Percentiles rank a stretch among this genome's conserved stretches.
These are phyloP conservation scores for Zoanthus gigantus DNA, from an alignment of 92 coral and sea anemone genomes.

Conservation along the genomic window DNA sequence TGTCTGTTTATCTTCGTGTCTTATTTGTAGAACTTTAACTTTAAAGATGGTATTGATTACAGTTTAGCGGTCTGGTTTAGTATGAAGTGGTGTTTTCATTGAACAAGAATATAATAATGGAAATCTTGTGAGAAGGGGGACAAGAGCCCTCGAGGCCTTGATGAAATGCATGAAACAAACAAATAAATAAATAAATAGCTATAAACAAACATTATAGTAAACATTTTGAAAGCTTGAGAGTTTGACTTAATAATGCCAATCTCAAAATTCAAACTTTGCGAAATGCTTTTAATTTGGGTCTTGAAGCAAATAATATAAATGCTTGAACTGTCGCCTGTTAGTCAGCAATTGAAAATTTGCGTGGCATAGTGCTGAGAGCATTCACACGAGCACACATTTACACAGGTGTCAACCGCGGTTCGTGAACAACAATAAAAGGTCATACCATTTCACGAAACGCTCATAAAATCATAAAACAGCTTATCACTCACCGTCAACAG, in stretches of 20 bases:
- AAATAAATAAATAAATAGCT: neutral
- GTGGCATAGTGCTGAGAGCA: conserved; percentile 31
- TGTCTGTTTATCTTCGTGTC: conserved; percentile 7
- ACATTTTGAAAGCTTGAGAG: neutral
- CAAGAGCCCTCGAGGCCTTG: conserved; percentile 44
- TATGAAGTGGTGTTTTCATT: conserved; percentile 32
- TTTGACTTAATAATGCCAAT: neutral
- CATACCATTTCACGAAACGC: conserved; percentile 31
- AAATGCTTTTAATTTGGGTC: neutral
- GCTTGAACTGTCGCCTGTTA: neutral
- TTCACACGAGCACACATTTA: conserved; percentile 29
- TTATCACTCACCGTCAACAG: conserved; percentile 49
- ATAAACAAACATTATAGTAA: neutral
- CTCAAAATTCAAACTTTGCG: neutral
- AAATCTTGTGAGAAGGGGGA: conserved; percentile 18
- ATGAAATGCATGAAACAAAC: conserved; percentile 25
- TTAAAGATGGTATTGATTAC: conserved; percentile 35
- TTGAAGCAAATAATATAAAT: neutral
- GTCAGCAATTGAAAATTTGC: conserved; percentile 7
- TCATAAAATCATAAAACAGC: conserved; percentile 43
- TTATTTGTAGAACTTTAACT: conserved; percentile 34
- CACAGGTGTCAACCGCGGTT: conserved; percentile 44
- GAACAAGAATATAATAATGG: conserved; percentile 18
- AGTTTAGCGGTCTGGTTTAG: conserved; percentile 13
- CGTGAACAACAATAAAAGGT: conserved; percentile 32